Conservation (phyloP, 2,113 vertebrate genomes). For the Agapornis roseicollis region DNA sequence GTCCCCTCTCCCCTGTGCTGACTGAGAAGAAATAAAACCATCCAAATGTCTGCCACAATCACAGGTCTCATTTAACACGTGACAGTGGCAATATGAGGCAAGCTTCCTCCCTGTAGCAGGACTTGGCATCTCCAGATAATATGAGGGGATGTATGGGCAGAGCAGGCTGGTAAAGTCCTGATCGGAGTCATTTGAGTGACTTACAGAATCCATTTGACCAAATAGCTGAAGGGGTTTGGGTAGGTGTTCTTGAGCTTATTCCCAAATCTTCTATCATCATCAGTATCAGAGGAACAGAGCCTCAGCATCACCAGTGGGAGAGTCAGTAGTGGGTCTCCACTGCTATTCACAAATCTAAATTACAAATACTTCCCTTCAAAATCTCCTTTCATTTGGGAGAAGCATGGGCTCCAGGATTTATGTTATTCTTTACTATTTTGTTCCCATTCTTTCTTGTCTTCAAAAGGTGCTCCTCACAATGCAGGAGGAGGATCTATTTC, state of each 20-base stretch:
- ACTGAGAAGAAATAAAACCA: accelerated
- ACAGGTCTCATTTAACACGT: accelerated
- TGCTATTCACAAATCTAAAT: background rate
- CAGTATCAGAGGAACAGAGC: background rate
- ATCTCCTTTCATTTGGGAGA: background rate
- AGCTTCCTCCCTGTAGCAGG: background rate
- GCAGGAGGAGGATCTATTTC: slow-evolving; percentile 49
- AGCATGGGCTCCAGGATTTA: background rate
- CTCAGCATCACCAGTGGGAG: background rate
- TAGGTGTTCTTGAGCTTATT: background rate
- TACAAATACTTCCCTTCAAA: slow-evolving; percentile 5
- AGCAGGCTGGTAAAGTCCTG: background rate
- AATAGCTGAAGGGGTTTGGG: background rate
- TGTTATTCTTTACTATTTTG: slow-evolving; percentile 25
- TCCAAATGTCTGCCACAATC: background rate
- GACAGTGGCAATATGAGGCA: background rate
- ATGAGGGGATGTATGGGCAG: background rate
- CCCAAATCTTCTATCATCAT: background rate
- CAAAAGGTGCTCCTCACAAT: slow-evolving; percentile 42
- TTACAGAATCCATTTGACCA: background rate
- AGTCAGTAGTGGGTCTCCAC: background rate
- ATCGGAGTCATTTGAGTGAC: background rate
- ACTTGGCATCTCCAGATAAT: background rate
- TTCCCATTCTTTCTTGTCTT: slow-evolving; percentile 1
- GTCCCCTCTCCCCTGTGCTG: background rate